Evolutionary conservation across 2,888 invertebrate species (phyloP), one percentile per base, ranked within the genome.

Genomic region (Volucella inanis): DNA sequence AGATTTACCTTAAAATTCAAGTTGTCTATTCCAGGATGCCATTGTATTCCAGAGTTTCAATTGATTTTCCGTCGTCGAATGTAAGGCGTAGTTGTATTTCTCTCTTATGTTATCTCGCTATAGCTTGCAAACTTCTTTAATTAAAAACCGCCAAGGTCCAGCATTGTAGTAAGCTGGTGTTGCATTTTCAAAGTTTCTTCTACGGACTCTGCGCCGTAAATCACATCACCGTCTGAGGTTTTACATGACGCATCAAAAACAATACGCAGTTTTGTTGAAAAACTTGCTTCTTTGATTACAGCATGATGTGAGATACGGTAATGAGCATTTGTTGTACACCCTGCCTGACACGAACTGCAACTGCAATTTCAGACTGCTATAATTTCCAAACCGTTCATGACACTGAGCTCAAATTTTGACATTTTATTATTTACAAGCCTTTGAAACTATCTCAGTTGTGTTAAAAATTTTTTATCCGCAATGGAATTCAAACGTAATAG

Each of bases 81-180:
- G 39, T 38, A 3, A 38, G n/a, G 18, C 59, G 22, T 31, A 57
- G 14, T 9, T 61, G 10, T 8, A 64, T 45, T 8, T 72, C 41
- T 52, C 62, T 71, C 11, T 49, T 10, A 39, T 1, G 74, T 9
- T n/a, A 4, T 54, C 12, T 43, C 31, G 10, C 45, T 12, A n/a
- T 81, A 75, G 15, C 72, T 72, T 11, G 31, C 31, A 65, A 72
- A 74, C n/a, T n/a, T n/a, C n/a, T n/a, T n/a, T n/a, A n/a, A n/a
- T n/a, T n/a, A n/a, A n/a, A n/a, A n/a, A n/a, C n/a, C n/a, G n/a
- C n/a, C n/a, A n/a, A n/a, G n/a, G n/a, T n/a, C n/a, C n/a, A n/a
- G n/a, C n/a, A n/a, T n/a, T n/a, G n/a, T n/a, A n/a, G n/a, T n/a
- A n/a, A n/a, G n/a, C n/a, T n/a, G n/a, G n/a, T n/a, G n/a, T n/a